These are phyloP conservation scores for Chouioia cunea DNA, from an alignment of 2,888 invertebrate genomes.

Conservation along the genomic window DNA sequence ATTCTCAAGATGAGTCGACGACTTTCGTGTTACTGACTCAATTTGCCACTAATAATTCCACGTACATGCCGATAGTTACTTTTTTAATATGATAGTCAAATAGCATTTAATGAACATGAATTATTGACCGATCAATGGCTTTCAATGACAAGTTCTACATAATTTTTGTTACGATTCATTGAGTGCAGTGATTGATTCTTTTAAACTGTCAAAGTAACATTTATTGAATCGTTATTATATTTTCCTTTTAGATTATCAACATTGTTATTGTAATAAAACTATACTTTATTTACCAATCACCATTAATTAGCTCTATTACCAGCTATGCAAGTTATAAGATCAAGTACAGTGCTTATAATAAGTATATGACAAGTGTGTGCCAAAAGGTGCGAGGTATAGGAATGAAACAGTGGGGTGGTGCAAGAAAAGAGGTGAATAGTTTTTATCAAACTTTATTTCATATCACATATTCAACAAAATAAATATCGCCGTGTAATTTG, in stretches of 20 bases:
- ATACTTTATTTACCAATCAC: no score
- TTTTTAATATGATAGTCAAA: conserved; percentile 9
- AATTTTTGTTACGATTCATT: no score
- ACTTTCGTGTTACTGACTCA: conserved; percentile 45
- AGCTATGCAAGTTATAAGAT: no score
- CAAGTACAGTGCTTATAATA: not conserved
- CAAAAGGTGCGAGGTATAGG: conserved; percentile 25
- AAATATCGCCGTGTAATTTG: conserved; percentile 32
- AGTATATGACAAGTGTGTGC: not conserved
- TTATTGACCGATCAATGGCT: no score
- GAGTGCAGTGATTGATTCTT: no score
- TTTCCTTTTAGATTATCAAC: no score
- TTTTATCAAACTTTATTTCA: conserved; percentile 41
- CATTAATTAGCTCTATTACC: no score
- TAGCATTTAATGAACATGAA: conserved; percentile 22
- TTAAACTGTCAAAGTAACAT: no score
- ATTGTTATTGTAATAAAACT: no score
- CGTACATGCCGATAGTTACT: conserved; percentile 6
- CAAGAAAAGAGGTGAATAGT: conserved; percentile 35
- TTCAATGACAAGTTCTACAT: no score
- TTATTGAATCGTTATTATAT: no score
- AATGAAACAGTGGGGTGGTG: conserved; percentile 33
- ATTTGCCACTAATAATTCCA: conserved; percentile 44
- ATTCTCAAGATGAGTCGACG: conserved; percentile 44
- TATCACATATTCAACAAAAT: conserved; percentile 43